These are phyloP conservation scores for Indicator maculatus DNA, from an alignment of 2,113 vertebrate genomes.

Conservation along the genomic window DNA sequence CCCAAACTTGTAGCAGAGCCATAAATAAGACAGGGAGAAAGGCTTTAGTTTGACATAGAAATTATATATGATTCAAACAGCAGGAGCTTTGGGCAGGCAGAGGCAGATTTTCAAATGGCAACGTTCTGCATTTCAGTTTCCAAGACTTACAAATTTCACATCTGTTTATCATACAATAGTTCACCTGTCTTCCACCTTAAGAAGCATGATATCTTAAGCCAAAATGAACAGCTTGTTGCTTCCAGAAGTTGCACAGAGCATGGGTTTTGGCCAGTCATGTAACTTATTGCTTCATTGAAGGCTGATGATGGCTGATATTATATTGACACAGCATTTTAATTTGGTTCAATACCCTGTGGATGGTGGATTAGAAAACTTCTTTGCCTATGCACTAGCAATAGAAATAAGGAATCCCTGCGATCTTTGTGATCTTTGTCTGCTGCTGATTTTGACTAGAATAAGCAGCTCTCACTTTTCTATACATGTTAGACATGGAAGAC, in stretches of 20 bases:
- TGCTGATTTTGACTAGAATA: not conserved
- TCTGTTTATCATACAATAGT: not conserved
- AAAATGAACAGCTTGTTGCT: not conserved
- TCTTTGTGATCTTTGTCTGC: not conserved
- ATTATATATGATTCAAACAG: not conserved
- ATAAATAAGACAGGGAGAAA: not conserved
- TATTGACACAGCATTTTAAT: not conserved
- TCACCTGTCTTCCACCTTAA: not conserved
- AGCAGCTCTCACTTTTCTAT: slow-evolving; percentile 29
- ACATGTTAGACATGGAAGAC: slow-evolving; percentile 32
- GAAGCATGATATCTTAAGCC: not conserved
- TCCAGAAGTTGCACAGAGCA: not conserved
- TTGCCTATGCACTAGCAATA: not conserved
- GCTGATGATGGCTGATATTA: not conserved
- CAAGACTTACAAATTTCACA: not conserved
- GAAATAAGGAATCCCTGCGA: slow-evolving; percentile 1
- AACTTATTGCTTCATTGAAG: not conserved
- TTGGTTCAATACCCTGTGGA: not conserved
- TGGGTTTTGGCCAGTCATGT: rapidly evolving
- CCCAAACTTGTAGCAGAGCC: not conserved
- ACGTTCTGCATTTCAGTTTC: not conserved
- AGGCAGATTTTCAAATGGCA: not conserved
- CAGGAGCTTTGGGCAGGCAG: not conserved
- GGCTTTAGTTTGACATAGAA: not conserved
- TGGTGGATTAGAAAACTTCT: not conserved